phyloP scores from a whole-genome alignment of 1,140 invertebrate genomes.

The Galleria mellonella region DNA sequence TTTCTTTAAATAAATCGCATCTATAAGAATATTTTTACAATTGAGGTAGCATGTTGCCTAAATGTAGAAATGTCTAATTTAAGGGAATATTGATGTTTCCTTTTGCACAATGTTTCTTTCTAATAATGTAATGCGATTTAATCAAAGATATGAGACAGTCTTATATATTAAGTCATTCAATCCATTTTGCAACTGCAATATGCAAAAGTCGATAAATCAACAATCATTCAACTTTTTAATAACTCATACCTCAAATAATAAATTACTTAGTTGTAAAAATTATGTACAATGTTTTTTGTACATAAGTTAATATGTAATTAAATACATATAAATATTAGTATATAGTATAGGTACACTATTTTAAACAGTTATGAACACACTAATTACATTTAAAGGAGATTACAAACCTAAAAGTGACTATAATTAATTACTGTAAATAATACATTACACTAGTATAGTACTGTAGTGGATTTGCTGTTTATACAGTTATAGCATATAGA shows the following conservation, averaged over 20 bases:
- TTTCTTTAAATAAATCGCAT: conserved; percentile 3
- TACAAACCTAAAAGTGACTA: conserved; percentile 16
- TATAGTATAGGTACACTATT: conserved; percentile 6
- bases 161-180: conserved; percentile 1
- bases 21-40: neutral
- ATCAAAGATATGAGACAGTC: conserved; percentile 3
- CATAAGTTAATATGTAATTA: conserved; percentile 28
- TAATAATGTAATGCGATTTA: conserved; percentile 1
- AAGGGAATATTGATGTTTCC: neutral
- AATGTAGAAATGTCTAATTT: neutral
- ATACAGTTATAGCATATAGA: too few relatives aligned
- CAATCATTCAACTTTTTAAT: too few relatives aligned
- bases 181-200: neutral
- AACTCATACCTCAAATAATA: conserved; percentile 8
- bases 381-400: conserved; percentile 33
- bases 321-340: conserved; percentile 10
- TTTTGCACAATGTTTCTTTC: neutral
- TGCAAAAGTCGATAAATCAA: neutral
- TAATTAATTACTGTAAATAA: too few relatives aligned
- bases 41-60: conserved; percentile 2
- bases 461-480: too few relatives aligned
- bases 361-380: conserved; percentile 34
- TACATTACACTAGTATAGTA: too few relatives aligned
- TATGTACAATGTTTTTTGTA: conserved; percentile 53
- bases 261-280: conserved; percentile 19